A percentile compares a stretch with the other conserved stretches of the same genome.
Conservation (phyloP, 2,113 vertebrate genomes). For the Procavia capensis region DNA sequence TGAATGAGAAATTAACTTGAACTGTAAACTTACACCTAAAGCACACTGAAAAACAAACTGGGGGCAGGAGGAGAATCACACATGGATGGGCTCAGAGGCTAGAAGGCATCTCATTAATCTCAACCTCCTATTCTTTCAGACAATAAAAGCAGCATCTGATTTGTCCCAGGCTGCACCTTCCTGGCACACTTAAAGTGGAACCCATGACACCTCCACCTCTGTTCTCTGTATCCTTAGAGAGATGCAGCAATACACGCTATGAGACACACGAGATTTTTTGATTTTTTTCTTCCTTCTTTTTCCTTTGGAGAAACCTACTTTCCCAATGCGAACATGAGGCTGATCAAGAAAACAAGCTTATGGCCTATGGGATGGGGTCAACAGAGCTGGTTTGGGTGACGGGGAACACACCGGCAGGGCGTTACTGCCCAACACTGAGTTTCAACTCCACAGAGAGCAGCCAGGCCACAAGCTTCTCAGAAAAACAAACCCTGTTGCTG, state of each 20-base stretch:
- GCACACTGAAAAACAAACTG: not conserved
- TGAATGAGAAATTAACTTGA: too few relatives aligned
- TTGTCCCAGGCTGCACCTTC: not conserved
- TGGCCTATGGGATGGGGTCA: constrained; percentile 10
- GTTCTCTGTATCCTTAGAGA: not conserved
- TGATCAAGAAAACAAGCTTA: constrained; percentile 51
- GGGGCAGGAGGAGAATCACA: not conserved
- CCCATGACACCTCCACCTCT: not conserved
- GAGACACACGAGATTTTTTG: not conserved
- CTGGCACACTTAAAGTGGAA: not conserved
- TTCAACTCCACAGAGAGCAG: not conserved
- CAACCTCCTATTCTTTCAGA: not conserved
- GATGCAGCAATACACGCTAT: not conserved
- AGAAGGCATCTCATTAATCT: not conserved
- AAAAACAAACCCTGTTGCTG: constrained; percentile 64
- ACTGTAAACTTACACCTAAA: too few relatives aligned
- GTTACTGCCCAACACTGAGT: constrained; percentile 5
- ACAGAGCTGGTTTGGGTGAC: not conserved
- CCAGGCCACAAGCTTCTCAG: constrained; percentile 62
- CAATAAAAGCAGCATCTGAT: not conserved
- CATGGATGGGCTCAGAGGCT: not conserved
- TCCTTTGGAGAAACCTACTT: not conserved
- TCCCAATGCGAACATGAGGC: constrained; percentile 33
- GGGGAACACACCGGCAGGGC: not conserved
- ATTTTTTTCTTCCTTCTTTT: not conserved